Percentiles rank a stretch among this genome's conserved stretches.
Conservation (phyloP, 2,888 invertebrate species). For the Hirtodrosophila duncani region DNA sequence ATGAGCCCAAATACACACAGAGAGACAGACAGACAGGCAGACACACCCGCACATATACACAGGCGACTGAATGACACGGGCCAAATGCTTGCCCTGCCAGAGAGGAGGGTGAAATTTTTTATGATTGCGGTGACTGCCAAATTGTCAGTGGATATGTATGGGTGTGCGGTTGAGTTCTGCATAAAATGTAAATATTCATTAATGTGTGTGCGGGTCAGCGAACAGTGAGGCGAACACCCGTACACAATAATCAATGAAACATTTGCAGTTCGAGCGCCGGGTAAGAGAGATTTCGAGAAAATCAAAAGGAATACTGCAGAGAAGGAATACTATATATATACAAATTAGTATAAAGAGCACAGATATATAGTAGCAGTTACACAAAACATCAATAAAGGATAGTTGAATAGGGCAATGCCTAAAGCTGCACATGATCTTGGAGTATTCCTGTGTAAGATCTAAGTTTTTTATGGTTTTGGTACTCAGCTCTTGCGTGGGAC, state of each 20-base stretch:
- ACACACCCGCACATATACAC: constrained; percentile 48
- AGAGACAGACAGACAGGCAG: constrained; percentile 9
- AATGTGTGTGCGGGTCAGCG: constrained; percentile 14
- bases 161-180: constrained; percentile 29
- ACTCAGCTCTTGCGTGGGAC: too few relatives aligned
- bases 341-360: too few relatives aligned
- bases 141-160: constrained; percentile 61
- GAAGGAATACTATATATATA: too few relatives aligned
- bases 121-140: constrained; percentile 73
- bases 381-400: too few relatives aligned
- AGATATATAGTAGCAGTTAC: too few relatives aligned
- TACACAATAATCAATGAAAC: constrained; percentile 41
- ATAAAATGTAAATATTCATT: constrained; percentile 70
- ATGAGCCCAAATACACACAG: constrained; percentile 64
- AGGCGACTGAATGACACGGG: constrained; percentile 48
- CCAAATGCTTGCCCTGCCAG: constrained; percentile 22
- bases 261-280: too few relatives aligned
- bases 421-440: too few relatives aligned
- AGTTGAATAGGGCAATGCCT: too few relatives aligned
- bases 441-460: too few relatives aligned
- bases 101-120: constrained; percentile 55
- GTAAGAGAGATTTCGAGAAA: too few relatives aligned
- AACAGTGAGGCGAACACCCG: too few relatives aligned
- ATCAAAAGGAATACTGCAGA: background rate
- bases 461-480: too few relatives aligned